Percentiles rank a stretch among this genome's conserved stretches.
These are phyloP conservation scores for Clanis bilineata DNA, from an alignment of 2,888 invertebrate species.

Conservation along the genomic window DNA sequence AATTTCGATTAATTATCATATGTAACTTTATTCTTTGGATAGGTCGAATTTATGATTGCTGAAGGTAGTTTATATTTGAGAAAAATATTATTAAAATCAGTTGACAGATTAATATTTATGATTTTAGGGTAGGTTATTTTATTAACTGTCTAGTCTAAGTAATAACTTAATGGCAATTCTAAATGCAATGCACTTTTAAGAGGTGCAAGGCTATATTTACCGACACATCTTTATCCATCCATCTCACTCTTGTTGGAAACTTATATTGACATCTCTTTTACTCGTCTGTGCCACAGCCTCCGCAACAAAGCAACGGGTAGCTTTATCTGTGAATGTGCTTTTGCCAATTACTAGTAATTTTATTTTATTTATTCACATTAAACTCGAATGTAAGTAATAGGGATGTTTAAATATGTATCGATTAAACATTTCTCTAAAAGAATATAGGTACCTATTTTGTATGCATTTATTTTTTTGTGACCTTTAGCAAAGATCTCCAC, in stretches of 20 bases:
- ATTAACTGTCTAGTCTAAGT: not conserved
- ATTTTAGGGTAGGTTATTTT: not conserved
- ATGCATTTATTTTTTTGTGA: not conserved
- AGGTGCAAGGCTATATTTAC: constrained; percentile 30
- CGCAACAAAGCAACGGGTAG: constrained; percentile 28
- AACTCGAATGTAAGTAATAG: too few relatives aligned
- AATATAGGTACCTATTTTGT: not conserved
- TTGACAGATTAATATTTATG: not conserved
- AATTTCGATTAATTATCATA: too few relatives aligned
- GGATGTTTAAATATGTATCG: too few relatives aligned
- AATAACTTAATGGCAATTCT: constrained; percentile 44
- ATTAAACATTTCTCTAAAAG: not conserved
- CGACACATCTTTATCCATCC: constrained; percentile 42
- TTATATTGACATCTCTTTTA: constrained; percentile 48
- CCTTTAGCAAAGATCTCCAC: not conserved
- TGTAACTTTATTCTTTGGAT: too few relatives aligned
- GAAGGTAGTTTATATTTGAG: not conserved
- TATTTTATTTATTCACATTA: too few relatives aligned
- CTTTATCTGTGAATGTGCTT: constrained; percentile 11
- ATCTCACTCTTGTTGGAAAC: constrained; percentile 39
- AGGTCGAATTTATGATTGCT: not conserved
- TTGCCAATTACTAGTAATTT: too few relatives aligned
- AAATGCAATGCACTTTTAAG: constrained; percentile 36
- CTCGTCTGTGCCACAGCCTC: constrained; percentile 51
- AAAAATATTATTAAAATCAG: not conserved